Conservation (phyloP, 2,888 invertebrate species). For the Nomada goodeniana region DNA sequence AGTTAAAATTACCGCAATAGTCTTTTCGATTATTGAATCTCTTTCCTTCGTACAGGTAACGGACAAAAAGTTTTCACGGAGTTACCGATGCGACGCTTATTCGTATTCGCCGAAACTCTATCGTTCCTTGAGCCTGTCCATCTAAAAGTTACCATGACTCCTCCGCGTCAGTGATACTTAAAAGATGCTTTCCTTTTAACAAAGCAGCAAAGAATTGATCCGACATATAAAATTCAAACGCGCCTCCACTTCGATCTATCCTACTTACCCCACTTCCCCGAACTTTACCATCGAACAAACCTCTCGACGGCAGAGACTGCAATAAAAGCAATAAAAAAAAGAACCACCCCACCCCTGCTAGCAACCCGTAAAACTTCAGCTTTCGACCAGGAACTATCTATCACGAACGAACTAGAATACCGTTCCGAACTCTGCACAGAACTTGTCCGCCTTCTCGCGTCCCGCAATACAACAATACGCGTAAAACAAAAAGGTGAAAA, state of each 20-base stretch:
- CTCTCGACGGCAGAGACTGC: not conserved
- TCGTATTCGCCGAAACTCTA: too few relatives aligned
- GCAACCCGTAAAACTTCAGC: not conserved
- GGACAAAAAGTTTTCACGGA: too few relatives aligned
- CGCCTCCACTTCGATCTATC: not conserved
- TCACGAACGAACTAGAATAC: not conserved
- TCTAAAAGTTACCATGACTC: too few relatives aligned
- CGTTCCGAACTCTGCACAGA: not conserved
- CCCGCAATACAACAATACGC: not conserved
- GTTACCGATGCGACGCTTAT: too few relatives aligned
- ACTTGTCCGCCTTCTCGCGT: not conserved
- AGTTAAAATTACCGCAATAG: too few relatives aligned
- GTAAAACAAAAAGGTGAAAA: not conserved
- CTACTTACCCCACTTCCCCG: not conserved
- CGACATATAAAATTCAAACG: too few relatives aligned
- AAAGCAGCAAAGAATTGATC: too few relatives aligned
- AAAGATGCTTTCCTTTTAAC: too few relatives aligned
- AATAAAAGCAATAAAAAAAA: not conserved
- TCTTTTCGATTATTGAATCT: too few relatives aligned
- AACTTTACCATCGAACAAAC: not conserved
- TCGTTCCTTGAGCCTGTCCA: too few relatives aligned
- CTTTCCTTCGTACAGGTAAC: too few relatives aligned
- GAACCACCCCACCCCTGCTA: not conserved
- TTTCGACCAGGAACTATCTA: constrained; percentile 4
- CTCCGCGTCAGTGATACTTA: too few relatives aligned